phyloP scores from a whole-genome alignment of 2,113 vertebrate genomes.

The Psittacara wagleri region DNA sequence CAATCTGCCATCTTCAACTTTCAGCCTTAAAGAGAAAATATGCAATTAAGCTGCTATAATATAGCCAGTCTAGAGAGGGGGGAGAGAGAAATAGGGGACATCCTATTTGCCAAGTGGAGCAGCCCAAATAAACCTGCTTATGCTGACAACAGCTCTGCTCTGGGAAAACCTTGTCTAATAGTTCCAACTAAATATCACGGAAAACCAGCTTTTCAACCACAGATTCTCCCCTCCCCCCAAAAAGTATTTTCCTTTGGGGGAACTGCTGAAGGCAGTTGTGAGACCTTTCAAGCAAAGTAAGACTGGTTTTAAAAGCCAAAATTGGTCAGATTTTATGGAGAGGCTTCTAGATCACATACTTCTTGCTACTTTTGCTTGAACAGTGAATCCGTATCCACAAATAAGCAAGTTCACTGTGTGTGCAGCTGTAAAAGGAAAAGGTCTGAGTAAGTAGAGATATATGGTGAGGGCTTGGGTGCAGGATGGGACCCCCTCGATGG shows the following conservation, averaged over 20 bases:
- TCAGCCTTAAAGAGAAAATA: not conserved
- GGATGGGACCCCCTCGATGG: rapidly evolving
- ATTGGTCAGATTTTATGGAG: not conserved
- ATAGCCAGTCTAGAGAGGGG: not conserved
- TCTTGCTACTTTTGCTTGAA: not conserved
- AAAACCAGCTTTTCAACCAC: not conserved
- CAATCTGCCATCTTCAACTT: slow-evolving; percentile 41
- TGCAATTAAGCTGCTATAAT: not conserved
- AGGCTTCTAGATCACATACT: not conserved
- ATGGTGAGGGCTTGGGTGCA: not conserved
- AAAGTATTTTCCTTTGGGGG: not conserved
- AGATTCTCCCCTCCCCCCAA: not conserved
- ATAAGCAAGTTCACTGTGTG: not conserved
- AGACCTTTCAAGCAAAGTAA: not conserved
- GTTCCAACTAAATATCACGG: not conserved
- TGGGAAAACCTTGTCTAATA: not conserved
- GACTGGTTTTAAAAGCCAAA: not conserved
- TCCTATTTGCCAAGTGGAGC: not conserved
- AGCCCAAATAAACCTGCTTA: not conserved
- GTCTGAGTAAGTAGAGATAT: not conserved
- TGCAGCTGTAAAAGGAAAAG: not conserved
- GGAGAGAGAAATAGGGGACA: not conserved
- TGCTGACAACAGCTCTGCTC: not conserved
- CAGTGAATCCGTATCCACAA: not conserved
- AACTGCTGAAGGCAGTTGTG: not conserved